These are phyloP conservation scores for Atethmia centrago DNA, from an alignment of 2,888 invertebrate species.

Conservation along the genomic window DNA sequence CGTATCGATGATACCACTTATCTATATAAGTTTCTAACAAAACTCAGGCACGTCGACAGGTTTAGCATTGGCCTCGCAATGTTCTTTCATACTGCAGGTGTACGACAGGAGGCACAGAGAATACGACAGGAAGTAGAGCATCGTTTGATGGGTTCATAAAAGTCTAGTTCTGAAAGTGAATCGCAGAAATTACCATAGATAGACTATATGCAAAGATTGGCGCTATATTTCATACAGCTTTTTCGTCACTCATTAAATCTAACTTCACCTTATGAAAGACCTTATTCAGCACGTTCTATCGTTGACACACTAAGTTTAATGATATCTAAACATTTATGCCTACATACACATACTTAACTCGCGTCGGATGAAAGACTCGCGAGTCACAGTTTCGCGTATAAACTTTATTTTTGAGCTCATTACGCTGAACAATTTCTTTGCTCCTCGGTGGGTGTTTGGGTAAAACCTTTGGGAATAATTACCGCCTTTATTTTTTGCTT, in stretches of 20 bases:
- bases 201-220: background rate
- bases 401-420: slow-evolving; percentile 55
- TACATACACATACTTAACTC: slow-evolving; percentile 31
- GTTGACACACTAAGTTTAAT: slow-evolving; percentile 57
- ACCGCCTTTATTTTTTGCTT: slow-evolving; percentile 32
- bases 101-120: background rate
- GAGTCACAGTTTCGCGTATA: slow-evolving; percentile 31
- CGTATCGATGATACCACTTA: background rate
- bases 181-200: background rate
- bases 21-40: background rate
- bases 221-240: background rate
- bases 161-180: background rate
- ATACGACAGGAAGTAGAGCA: background rate
- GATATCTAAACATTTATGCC: slow-evolving; percentile 58
- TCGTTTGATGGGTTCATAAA: background rate
- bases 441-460: slow-evolving; percentile 28
- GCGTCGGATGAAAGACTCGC: slow-evolving; percentile 28
- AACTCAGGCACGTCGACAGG: background rate
- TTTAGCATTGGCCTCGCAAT: background rate
- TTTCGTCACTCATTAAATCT: slow-evolving; percentile 21
- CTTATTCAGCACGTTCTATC: slow-evolving; percentile 32
- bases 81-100: background rate
- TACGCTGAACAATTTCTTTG: slow-evolving; percentile 37
- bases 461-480: slow-evolving; percentile 35
- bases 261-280: slow-evolving; percentile 29